Base-by-base conservation (phyloP, 2,888 invertebrate genomes). In the Pediacus dermestoides region DNA sequence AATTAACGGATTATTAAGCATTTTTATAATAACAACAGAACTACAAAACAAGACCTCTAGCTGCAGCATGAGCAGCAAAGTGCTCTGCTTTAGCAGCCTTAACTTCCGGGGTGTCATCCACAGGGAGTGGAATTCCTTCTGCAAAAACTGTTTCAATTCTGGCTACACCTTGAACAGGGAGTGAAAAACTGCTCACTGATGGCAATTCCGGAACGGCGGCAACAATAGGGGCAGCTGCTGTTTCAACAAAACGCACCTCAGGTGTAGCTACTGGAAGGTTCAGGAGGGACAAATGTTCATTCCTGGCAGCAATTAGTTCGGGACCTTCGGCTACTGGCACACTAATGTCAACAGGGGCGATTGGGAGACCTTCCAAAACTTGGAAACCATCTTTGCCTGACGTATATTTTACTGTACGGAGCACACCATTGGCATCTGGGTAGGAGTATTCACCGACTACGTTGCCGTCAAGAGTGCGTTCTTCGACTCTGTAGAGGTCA, bases 401-500 rank as follows among this genome's bases (percentile, higher is more conserved):
- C 2, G 42, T 45, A 39, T 55, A 55, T 32, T 49, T 42, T 23
- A 49, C 16, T 8, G 34, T 44, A 16, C 37, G 39, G 1, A 33
- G 27, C 6, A 35, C 16, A 15, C 52, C 52, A 30, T 39, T 34
- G 18, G 47, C 40, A 34, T 46, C 50, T 8, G 34, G 25, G 31
- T 42, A 37, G 21, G 53, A 46, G 37, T 55, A 55, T 23, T 42
- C 42, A 11, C 55, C 55, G n/a, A 46, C 21, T 6, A 55, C 44
- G 11, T 39, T 42, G n/a, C 55, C 53, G 25, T 52, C 52, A 9
- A 48, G 39, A 12, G 48, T 36, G 9, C 53, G 42, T 39, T 53
- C 44, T 37, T 55, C 53, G 1, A 14, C 21, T 38, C 39, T 34
- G 8, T 36, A 27, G 4, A 42, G 25, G 22, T 41, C 47, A 22